phyloP scores from a whole-genome alignment of 2,113 vertebrate species.

The Carassius auratus region DNA sequence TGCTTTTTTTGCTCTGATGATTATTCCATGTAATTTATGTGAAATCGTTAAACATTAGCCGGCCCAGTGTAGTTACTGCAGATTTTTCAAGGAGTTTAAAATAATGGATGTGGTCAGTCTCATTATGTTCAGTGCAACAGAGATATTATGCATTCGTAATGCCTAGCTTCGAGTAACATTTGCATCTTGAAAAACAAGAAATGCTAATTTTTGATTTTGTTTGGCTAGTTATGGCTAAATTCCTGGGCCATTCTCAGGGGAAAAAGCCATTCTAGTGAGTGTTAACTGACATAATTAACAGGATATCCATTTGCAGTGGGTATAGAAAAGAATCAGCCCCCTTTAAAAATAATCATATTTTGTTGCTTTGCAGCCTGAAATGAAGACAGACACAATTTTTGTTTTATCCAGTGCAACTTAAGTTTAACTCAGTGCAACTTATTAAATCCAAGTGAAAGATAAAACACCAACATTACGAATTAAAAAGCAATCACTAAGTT shows the following conservation, averaged over 20 bases:
- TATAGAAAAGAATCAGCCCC: too few species aligned
- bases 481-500: too few species aligned
- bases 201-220: not conserved
- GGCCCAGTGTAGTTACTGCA: slow-evolving; percentile 6
- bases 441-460: too few species aligned
- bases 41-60: slow-evolving; percentile 19
- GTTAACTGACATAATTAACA: slow-evolving; percentile 1
- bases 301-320: not conserved
- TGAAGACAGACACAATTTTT: too few species aligned
- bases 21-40: slow-evolving; percentile 24
- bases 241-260: not conserved
- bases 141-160: not conserved
- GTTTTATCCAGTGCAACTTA: too few species aligned
- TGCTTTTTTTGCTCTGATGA: slow-evolving; percentile 11
- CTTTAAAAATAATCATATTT: too few species aligned
- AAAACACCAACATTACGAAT: too few species aligned
- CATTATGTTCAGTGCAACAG: not conserved
- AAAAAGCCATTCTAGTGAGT: not conserved
- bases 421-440: too few species aligned
- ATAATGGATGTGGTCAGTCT: slow-evolving; percentile 34
- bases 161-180: not conserved
- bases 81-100: slow-evolving; percentile 16
- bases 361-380: too few species aligned
- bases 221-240: not conserved
- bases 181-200: slow-evolving; percentile 3